Evolutionary conservation across 2,797 vertebrate genomes (phyloP).

Genomic region (Sibirionetta formosa): DNA sequence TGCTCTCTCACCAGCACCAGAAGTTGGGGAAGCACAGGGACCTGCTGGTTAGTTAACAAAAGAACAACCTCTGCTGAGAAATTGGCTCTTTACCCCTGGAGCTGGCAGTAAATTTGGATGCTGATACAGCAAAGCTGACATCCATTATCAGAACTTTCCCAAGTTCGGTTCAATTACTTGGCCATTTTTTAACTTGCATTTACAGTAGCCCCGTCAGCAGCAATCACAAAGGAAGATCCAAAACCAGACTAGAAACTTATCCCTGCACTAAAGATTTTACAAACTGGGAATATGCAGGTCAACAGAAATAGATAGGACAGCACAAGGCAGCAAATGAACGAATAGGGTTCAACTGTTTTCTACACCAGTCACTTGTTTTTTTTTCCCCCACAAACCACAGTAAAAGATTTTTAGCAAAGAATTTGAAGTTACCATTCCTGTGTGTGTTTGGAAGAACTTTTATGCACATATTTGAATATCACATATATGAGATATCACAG

Average conservation of each 20-base stretch:
- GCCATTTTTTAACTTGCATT: not conserved
- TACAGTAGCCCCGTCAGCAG: not conserved
- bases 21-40: not conserved
- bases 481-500: not conserved
- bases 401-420: not conserved
- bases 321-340: not conserved
- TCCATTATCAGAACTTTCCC: not conserved
- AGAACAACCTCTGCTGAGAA: not conserved
- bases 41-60: not conserved
- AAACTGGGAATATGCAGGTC: rapidly evolving
- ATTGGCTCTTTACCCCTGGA: rapidly evolving
- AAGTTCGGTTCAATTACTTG: not conserved
- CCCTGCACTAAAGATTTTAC: not conserved
- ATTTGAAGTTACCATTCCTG: not conserved
- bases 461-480: not conserved
- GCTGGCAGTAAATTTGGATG: not conserved
- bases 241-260: not conserved
- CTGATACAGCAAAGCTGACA: not conserved
- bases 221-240: not conserved
- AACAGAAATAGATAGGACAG: not conserved
- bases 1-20: rapidly evolving
- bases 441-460: not conserved
- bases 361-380: not conserved
- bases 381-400: not conserved
- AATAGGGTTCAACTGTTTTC: not conserved